Percentiles rank a stretch among this genome's conserved stretches.
Evolutionary conservation across 2,113 vertebrate genomes (phyloP).

Genomic region (Grammomys dolichurus): DNA sequence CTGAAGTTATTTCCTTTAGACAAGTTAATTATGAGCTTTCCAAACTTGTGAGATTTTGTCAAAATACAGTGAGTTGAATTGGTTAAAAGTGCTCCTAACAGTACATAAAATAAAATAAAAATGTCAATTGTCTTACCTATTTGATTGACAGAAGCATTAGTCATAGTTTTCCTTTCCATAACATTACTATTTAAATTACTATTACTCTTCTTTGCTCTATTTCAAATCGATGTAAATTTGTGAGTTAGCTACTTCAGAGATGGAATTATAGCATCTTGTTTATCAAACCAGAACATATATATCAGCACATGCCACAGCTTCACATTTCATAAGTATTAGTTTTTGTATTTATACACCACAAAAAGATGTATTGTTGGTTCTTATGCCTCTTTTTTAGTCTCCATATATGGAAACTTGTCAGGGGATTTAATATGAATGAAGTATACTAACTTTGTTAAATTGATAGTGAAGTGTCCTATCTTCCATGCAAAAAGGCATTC

Average conservation of each 20-base stretch:
- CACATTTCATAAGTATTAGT: background rate
- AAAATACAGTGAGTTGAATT: conserved; percentile 39
- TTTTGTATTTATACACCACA: background rate
- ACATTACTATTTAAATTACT: conserved; percentile 2
- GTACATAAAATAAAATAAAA: conserved; percentile 25
- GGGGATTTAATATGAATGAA: background rate
- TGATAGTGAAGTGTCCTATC: background rate
- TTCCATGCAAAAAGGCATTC: background rate
- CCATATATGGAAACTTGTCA: background rate
- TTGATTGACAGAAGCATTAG: conserved; percentile 45
- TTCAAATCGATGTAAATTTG: conserved; percentile 13
- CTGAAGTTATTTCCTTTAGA: conserved; percentile 25
- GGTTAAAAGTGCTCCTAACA: background rate
- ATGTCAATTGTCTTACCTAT: conserved; percentile 21
- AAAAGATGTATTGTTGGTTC: background rate
- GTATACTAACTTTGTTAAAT: conserved; percentile 26
- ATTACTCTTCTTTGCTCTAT: background rate
- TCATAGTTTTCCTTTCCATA: conserved; percentile 30
- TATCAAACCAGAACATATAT: conserved; percentile 2
- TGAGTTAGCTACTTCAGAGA: conserved; percentile 1
- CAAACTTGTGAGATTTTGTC: conserved; percentile 54
- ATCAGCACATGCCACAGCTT: background rate
- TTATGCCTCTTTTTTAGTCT: background rate
- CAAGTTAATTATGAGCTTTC: conserved; percentile 9
- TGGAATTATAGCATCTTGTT: conserved; percentile 32